phyloP scores from a whole-genome alignment of 1,140 invertebrate species.

The Conus ventricosus region DNA sequence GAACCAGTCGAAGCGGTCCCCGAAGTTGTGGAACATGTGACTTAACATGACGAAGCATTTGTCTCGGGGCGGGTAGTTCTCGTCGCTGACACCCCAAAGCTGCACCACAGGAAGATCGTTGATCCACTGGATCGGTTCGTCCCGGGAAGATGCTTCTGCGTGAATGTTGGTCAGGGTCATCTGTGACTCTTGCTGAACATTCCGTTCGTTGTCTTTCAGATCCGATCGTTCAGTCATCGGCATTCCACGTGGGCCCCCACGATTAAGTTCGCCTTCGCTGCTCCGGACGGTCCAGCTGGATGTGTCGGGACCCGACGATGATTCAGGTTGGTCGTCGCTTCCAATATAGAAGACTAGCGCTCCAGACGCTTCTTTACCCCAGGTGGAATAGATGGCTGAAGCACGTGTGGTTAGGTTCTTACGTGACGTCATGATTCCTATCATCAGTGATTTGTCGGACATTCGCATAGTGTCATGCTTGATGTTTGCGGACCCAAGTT shows the following conservation, averaged over 20 bases:
- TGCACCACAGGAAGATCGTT: slow-evolving; percentile 80
- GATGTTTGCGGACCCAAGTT: neutral
- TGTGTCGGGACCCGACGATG: too few relatives aligned
- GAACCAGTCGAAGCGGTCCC: slow-evolving; percentile 92
- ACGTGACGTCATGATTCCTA: slow-evolving; percentile 95
- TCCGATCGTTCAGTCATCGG: neutral
- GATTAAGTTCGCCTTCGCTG: neutral
- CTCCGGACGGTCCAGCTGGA: too few relatives aligned
- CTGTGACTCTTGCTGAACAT: neutral
- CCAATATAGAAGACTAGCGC: slow-evolving; percentile 88
- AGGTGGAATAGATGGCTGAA: slow-evolving; percentile 90
- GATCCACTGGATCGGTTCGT: neutral
- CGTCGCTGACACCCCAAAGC: slow-evolving; percentile 86
- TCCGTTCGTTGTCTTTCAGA: neutral
- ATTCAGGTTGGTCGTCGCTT: slow-evolving; percentile 48
- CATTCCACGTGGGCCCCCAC: too few relatives aligned
- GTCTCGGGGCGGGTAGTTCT: slow-evolving; percentile 98
- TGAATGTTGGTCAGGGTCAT: neutral
- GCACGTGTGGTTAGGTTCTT: slow-evolving; percentile 89
- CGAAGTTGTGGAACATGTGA: slow-evolving; percentile 95
- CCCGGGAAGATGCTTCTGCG: neutral
- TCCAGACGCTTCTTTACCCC: slow-evolving; percentile 89
- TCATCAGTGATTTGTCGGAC: slow-evolving; percentile 73
- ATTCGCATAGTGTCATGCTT: neutral
- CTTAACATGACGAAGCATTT: slow-evolving; percentile 98